Evolutionary conservation across 2,888 invertebrate genomes (phyloP), one percentile per base, ranked within the genome.

Genomic region (Lasioglossum pauxillum): DNA sequence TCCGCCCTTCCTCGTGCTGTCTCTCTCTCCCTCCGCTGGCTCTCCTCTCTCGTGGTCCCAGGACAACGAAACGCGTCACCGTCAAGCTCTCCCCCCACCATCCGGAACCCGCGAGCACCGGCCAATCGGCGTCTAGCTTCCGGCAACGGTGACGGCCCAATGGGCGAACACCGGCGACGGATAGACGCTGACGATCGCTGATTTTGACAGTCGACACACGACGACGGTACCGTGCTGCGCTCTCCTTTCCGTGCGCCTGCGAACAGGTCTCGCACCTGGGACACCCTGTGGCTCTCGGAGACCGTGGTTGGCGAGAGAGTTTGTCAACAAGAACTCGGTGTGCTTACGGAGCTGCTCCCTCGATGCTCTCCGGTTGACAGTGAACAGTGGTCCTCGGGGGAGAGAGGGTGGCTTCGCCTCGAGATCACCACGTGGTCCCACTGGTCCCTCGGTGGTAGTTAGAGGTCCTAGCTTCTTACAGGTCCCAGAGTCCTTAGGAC

Each of bases 1-100:
- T 95, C 94, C 94, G 92, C 78, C 87, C 84, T 95, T 95, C 96
- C 95, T 95, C 96, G 93, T 94, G 95, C 88, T 87, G 91, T 91
- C 91, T 92, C 90, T 87, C 60, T 16, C 31, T 5, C 27, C 31
- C 60, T 14, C 27, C 27, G 60, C n/a, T 60, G 14, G 60, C 8
- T 31, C 35, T 35, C 35, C 31, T 75, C 90, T 93, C 16, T 27
- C 60, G 27, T 14, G 60, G 78, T 82, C 80, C 80, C 86, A 72
- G 84, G 84, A 60, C 27, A 84, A 82, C 83, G 79, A 80, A 31
- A 78, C 90, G 82, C 90, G 76, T 84, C 88, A 85, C 67, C 85
- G 81, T 80, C 82, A 35, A 35, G 75, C 81, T 41, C 67, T 19
- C 69, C 82, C 83, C 86, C 87, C 85, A 76, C 83, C 75, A 67